Base-by-base conservation (phyloP, 2,113 vertebrate species). In the Halichoeres trimaculatus region DNA sequence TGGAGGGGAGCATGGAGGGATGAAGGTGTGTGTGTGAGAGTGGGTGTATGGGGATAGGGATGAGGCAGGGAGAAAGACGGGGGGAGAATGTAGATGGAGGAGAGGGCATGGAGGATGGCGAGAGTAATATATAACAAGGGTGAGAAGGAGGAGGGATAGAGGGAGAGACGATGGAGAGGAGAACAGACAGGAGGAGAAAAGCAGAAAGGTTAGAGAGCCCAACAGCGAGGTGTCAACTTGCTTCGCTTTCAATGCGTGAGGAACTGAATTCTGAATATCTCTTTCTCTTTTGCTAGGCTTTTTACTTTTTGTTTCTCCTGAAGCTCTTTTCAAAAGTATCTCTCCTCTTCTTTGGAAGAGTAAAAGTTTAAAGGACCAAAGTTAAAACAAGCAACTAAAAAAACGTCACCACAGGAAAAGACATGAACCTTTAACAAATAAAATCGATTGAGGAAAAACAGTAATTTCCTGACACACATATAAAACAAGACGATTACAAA, bases 171-270 rank as follows among this genome's bases (percentile, higher is more conserved):
- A 86, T 63, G 56, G 71, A 74, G 77, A 76, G 81, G 72, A 76
- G 74, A 84, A 76, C 58, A 78, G 81, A 78, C 68, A 83, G 74
- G 47, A 70, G 74, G 62, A 74, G 69, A 88, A 74, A 78, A 84
- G 72, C 74, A 86, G 72, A 89, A 80, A 89, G 77, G 85, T 90
- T 89, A 89, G 79, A 70, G 77, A 78, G 76, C 48, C 0, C 52
- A 67, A 55, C 77, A 60, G 47, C 24, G 30, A 51, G 20, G 71
- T 57, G 75, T 70, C 84, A 55, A 52, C 78, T 72, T 51, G 26
- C 75, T 79, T 75, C 38, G 47, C 56, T 78, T 81, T 69, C 69
- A 57, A 36, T 41, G 71, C 54, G 72, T 65, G 72, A 74, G 68
- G 52, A 80, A 56, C 52, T 66, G 61, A 74, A 74, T 75, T 70